A percentile compares a stretch with the other conserved stretches of the same genome.
Conservation (phyloP, 2,888 invertebrate species). For the Nomada fabriciana region DNA sequence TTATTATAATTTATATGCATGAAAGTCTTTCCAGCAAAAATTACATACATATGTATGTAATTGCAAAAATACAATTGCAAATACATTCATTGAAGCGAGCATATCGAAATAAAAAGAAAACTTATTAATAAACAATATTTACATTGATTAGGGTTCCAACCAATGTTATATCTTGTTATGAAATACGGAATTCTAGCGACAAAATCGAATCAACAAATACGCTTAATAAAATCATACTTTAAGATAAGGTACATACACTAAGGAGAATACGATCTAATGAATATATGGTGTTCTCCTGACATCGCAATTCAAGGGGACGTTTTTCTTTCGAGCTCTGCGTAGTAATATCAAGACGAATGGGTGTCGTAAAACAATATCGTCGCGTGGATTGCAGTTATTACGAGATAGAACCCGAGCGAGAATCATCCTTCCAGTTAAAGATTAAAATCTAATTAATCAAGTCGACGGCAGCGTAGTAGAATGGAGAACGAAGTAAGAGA, state of each 20-base stretch:
- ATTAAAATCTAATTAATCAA: slow-evolving; percentile 73
- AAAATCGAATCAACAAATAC: background rate
- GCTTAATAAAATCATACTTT: slow-evolving; percentile 25
- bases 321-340: background rate
- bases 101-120: too few relatives aligned
- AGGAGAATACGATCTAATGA: slow-evolving; percentile 33
- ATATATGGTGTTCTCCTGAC: slow-evolving; percentile 19
- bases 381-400: slow-evolving; percentile 61
- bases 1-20: too few relatives aligned
- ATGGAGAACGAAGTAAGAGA: slow-evolving; percentile 55
- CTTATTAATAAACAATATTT: too few relatives aligned
- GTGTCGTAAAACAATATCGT: slow-evolving; percentile 56
- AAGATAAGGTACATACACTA: slow-evolving; percentile 23
- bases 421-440: slow-evolving; percentile 63
- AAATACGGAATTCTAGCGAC: background rate
- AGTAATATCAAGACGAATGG: slow-evolving; percentile 39
- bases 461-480: slow-evolving; percentile 36
- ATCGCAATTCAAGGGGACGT: slow-evolving; percentile 27
- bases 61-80: too few relatives aligned
- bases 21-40: too few relatives aligned
- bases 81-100: too few relatives aligned
- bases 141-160: too few relatives aligned
- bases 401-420: slow-evolving; percentile 42
- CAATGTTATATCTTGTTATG: too few relatives aligned
- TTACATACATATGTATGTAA: too few relatives aligned